A percentile compares a stretch with the other conserved stretches of the same genome.
phyloP scores from a whole-genome alignment of 1,140 invertebrate species.

The Neodiprion pinetum region DNA sequence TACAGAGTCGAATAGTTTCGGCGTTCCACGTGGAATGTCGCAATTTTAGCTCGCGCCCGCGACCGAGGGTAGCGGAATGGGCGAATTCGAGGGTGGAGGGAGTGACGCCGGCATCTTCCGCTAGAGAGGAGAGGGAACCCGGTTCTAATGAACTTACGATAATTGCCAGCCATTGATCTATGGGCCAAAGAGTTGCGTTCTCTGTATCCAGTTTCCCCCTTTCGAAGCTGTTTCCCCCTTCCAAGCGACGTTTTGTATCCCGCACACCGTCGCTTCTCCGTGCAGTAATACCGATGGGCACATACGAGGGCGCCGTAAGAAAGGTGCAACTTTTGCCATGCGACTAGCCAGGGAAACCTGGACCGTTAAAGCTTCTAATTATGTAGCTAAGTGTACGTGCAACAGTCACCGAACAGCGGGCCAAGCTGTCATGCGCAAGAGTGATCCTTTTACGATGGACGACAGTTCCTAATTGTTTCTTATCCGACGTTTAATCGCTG shows the following conservation, averaged over 20 bases:
- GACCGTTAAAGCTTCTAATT: slow-evolving; percentile 31
- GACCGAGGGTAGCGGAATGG: slow-evolving; percentile 9
- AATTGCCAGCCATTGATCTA: slow-evolving; percentile 63
- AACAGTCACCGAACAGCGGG: neutral
- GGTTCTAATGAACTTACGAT: slow-evolving; percentile 62
- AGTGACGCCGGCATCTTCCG: slow-evolving; percentile 21
- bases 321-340: slow-evolving; percentile 36
- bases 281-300: slow-evolving; percentile 23
- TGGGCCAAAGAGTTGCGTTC: slow-evolving; percentile 53
- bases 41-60: slow-evolving; percentile 55
- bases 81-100: slow-evolving; percentile 18
- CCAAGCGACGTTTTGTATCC: slow-evolving; percentile 8
- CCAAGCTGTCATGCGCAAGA: neutral
- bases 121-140: slow-evolving; percentile 22
- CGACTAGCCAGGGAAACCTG: neutral
- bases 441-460: neutral
- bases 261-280: slow-evolving; percentile 19
- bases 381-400: neutral
- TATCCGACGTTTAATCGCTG: neutral
- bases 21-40: slow-evolving; percentile 62
- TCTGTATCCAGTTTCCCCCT: slow-evolving; percentile 29
- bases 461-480: neutral
- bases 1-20: slow-evolving; percentile 63
- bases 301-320: slow-evolving; percentile 33
- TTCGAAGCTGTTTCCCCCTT: slow-evolving; percentile 4